phyloP scores from a whole-genome alignment of 2,113 vertebrate genomes.

The Pterocles burchelli region DNA sequence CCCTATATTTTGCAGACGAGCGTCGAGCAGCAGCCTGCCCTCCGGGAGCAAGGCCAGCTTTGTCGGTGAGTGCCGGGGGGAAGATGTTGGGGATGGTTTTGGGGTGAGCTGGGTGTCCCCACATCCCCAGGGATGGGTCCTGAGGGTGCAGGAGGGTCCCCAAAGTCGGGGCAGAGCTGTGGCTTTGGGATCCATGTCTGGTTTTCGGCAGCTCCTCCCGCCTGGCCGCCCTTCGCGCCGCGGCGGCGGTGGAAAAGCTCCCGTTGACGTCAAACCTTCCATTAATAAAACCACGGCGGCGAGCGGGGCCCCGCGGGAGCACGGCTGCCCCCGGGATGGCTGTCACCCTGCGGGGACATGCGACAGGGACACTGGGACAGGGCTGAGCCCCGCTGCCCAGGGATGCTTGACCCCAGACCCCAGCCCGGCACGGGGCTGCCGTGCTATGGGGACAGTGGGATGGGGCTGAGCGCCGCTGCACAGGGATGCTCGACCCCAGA shows the following conservation, averaged over 20 bases:
- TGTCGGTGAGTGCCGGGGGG: conserved; percentile 71
- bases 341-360: no score
- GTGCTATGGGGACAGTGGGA: no score
- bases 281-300: conserved; percentile 57
- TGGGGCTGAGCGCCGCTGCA: not conserved
- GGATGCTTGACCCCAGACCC: not conserved
- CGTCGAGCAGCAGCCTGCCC: conserved; percentile 75
- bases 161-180: not conserved
- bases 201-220: conserved; percentile 40
- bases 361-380: no score
- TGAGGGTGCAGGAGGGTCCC: not conserved
- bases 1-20: conserved; percentile 66
- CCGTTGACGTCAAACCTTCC: conserved; percentile 69
- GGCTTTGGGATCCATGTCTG: conserved; percentile 45
- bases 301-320: conserved; percentile 10
- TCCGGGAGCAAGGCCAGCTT: conserved; percentile 79
- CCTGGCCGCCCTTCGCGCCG: conserved; percentile 39
- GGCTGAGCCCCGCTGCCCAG: not conserved
- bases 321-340: no score
- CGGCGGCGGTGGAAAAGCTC: conserved; percentile 52
- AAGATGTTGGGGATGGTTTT: fast-evolving
- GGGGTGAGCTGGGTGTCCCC: not conserved
- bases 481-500: not conserved
- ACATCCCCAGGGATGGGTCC: not conserved
- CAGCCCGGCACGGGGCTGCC: no score